Percentiles rank a stretch among this genome's conserved stretches.
phyloP scores from a whole-genome alignment of 2,888 invertebrate species.

The Drosophila borealis region DNA sequence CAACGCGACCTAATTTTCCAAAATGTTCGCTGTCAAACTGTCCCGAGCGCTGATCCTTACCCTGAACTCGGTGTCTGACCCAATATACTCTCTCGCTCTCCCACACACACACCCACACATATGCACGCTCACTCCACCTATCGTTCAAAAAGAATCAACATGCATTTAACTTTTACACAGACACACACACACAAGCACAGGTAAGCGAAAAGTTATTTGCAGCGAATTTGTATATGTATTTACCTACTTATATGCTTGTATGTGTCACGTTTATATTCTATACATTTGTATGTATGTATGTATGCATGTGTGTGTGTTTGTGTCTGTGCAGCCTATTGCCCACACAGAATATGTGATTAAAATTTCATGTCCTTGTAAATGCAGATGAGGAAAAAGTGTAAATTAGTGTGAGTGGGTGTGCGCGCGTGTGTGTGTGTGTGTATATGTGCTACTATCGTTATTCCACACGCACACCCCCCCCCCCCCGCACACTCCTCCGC shows the following conservation, averaged over 20 bases:
- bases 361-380: constrained; percentile 53
- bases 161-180: constrained; percentile 54
- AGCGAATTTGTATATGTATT: constrained; percentile 11
- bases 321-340: constrained; percentile 20
- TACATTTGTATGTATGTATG: not conserved
- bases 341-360: constrained; percentile 52
- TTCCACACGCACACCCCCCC: not conserved
- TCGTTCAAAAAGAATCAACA: too few relatives aligned
- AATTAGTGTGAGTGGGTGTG: constrained; percentile 11
- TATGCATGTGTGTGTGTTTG: not conserved
- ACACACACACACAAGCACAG: constrained; percentile 5
- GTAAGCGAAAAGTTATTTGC: constrained; percentile 12
- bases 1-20: constrained; percentile 61
- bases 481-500: too few relatives aligned
- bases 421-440: constrained; percentile 11
- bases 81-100: not conserved
- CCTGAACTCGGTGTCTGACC: not conserved
- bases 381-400: constrained; percentile 33
- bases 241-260: not conserved
- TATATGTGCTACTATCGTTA: constrained; percentile 19
- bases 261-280: not conserved
- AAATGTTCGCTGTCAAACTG: constrained; percentile 53
- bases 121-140: not conserved
- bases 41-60: constrained; percentile 6
- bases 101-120: not conserved